Percentiles rank a stretch among this genome's conserved stretches.
Evolutionary conservation across 2,888 invertebrate species (phyloP).

Genomic region (Synanthedon tipuliformis): DNA sequence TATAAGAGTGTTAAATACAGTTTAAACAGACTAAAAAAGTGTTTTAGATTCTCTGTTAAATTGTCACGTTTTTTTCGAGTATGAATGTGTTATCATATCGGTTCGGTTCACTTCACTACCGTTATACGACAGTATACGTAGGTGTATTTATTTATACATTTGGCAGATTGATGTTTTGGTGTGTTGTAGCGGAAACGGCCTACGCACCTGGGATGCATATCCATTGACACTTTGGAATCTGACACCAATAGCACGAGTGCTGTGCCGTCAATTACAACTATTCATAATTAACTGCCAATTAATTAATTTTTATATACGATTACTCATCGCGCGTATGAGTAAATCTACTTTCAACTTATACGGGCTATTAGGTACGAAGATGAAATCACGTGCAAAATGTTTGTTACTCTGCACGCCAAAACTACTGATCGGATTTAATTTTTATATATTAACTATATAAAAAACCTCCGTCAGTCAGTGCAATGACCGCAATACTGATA

Average conservation of each 20-base stretch:
- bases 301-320: not conserved
- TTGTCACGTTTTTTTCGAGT: not conserved
- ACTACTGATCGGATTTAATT: too few species aligned
- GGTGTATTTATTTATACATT: constrained; percentile 1
- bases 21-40: too few species aligned
- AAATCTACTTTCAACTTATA: not conserved
- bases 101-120: not conserved
- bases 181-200: constrained; percentile 7
- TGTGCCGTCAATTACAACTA: not conserved
- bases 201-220: constrained; percentile 2
- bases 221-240: constrained; percentile 26
- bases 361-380: too few species aligned
- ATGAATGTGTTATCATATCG: not conserved
- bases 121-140: not conserved
- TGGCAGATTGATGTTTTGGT: constrained; percentile 5
- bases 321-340: not conserved
- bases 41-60: not conserved
- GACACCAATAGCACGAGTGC: constrained; percentile 14
- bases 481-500: too few species aligned
- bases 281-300: not conserved
- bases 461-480: too few species aligned
- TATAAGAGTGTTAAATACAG: too few species aligned
- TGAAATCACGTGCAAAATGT: too few species aligned
- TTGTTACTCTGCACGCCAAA: too few species aligned
- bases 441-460: too few species aligned